phyloP scores from a whole-genome alignment of 2,797 vertebrate species.

The Heliangelus exortis region DNA sequence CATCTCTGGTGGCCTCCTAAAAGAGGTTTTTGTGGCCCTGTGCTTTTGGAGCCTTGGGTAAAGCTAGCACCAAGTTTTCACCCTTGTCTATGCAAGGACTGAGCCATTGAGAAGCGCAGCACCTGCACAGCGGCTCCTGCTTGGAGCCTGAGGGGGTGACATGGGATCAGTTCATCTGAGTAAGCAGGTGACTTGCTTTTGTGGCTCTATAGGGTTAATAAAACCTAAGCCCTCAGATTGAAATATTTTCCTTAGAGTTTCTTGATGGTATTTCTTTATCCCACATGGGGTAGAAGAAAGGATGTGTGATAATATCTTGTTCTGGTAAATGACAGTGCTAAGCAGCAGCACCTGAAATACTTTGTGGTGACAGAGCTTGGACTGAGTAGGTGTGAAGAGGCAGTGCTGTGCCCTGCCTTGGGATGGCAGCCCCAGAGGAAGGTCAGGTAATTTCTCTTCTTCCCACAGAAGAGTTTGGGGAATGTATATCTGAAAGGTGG shows the following conservation, averaged over 20 bases:
- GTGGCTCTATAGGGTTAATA: neutral
- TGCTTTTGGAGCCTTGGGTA: neutral
- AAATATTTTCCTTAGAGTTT: neutral
- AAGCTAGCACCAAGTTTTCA: neutral
- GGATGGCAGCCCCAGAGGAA: neutral
- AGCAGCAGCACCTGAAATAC: neutral
- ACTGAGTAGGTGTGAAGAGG: neutral
- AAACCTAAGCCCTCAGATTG: neutral
- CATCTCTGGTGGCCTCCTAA: neutral
- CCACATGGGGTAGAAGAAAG: neutral
- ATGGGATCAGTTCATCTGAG: neutral
- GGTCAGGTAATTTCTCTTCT: neutral
- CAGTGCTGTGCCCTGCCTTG: accelerated
- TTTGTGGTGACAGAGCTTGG: neutral
- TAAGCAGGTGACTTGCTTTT: neutral
- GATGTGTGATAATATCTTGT: neutral
- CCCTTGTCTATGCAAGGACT: neutral
- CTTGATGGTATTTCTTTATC: neutral
- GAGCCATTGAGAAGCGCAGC: neutral
- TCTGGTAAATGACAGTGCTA: neutral
- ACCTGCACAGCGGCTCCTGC: neutral
- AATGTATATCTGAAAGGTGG: neutral
- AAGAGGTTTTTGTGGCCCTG: neutral
- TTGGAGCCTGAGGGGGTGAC: neutral
- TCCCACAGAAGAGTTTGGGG: neutral